Percentiles rank a stretch among this genome's conserved stretches.
Conservation (phyloP, 1,140 invertebrate species). For the Drosophila sp. region DNA sequence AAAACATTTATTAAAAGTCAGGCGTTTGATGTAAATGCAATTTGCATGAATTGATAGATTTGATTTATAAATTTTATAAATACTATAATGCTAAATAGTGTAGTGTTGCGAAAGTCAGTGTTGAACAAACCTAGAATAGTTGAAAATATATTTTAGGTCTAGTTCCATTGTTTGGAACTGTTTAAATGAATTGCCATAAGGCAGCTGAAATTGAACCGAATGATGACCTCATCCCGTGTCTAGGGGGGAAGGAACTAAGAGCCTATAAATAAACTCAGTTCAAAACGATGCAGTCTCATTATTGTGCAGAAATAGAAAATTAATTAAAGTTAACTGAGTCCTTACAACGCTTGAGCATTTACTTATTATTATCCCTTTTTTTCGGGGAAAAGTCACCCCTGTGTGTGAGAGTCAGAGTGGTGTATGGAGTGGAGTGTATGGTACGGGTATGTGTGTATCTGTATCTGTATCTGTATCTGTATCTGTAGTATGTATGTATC, state of each 20-base stretch:
- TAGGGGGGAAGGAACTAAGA: not conserved
- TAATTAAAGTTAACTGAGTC: slow-evolving; percentile 60
- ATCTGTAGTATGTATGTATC: slow-evolving; percentile 25
- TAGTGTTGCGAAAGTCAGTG: not conserved
- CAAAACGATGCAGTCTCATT: slow-evolving; percentile 16
- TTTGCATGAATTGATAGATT: too few species aligned
- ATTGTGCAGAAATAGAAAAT: slow-evolving; percentile 53
- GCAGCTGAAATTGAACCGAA: slow-evolving; percentile 14
- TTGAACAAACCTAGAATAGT: not conserved
- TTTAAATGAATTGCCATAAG: not conserved
- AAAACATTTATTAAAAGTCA: too few species aligned
- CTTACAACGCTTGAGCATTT: slow-evolving; percentile 35
- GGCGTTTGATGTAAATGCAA: too few species aligned
- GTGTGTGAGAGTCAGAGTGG: not conserved
- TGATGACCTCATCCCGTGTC: slow-evolving; percentile 7
- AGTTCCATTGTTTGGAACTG: not conserved
- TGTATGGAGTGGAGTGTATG: slow-evolving; percentile 1
- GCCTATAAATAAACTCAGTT: slow-evolving; percentile 2
- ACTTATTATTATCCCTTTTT: slow-evolving; percentile 55
- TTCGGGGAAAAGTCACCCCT: slow-evolving; percentile 63
- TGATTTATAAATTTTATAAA: too few species aligned
- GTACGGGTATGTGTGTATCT: slow-evolving; percentile 9
- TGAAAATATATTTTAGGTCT: not conserved
- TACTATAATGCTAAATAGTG: too few species aligned
- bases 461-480: slow-evolving; percentile 35